Base-by-base conservation (phyloP, 92 coral and sea anemone species). In the Palythoa caribaeorum region DNA sequence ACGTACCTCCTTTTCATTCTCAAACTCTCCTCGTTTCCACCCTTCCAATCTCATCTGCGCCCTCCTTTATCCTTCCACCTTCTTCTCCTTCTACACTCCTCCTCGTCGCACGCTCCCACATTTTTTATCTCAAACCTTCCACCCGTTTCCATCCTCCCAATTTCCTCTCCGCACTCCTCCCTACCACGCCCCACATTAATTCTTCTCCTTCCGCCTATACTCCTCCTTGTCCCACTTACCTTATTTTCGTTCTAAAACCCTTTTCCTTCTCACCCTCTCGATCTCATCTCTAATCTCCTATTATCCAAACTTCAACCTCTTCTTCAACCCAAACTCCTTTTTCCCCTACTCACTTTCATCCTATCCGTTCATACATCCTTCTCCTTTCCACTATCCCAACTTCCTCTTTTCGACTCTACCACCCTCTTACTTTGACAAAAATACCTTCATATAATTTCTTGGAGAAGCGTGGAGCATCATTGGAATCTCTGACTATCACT, bases 401-500 rank as follows among this genome's bases (percentile, higher is more conserved):
- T 1, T 1, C 81, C 79, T 12, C 38, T 16, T 19, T 20, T 12
- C 79, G 4, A 16, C 14, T 38, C 28, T 17, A 1, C 20, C 21
- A 5, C 83, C 83, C 48, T 2, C 10, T 0, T 28, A 28, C 28
- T 15, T 14, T 4, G 17, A 12, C 14, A 20, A n/a, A 63, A 19
- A 13, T 93, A 95, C 98, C 98, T 93, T 88, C 92, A 60, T 93
- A 93, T 10, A 89, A 79, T 51, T 80, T 87, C 59, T 90, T 93
- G 12, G 93, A 80, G 88, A 97, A 97, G 38, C 76, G 84, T 3
- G 99, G 99, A 5, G 96, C 92, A 39, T 97, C 99, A 74, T 97
- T 97, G 2, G 94, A 92, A 87, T 95, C 98, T 60, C 87, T 89
- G 13, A 97, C 99, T 21, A 83, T 2, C 57, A 96, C 83, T 21